Percentiles rank a stretch among this genome's conserved stretches.
Conservation (phyloP, 2,888 invertebrate genomes). For the Brachypterus glaber region DNA sequence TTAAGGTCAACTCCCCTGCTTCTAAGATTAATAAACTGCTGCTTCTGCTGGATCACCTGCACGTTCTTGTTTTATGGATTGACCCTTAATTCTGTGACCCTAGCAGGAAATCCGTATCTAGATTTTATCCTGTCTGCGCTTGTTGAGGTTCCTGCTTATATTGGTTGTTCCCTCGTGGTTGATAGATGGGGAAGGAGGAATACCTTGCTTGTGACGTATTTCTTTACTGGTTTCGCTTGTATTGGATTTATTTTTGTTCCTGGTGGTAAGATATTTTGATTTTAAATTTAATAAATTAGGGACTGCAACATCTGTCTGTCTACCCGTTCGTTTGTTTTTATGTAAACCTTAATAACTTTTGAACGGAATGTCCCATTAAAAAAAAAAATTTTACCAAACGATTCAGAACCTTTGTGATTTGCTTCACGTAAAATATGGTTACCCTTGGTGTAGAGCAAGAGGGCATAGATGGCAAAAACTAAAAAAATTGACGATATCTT, state of each 20-base stretch:
- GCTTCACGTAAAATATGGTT: too few species aligned
- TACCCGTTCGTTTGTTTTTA: too few species aligned
- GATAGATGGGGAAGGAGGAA: constrained; percentile 55
- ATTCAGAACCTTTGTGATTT: constrained; percentile 9
- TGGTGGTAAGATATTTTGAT: constrained; percentile 35
- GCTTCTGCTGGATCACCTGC: constrained; percentile 72
- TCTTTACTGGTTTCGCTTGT: constrained; percentile 53
- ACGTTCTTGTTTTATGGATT: constrained; percentile 74
- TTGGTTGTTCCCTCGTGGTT: constrained; percentile 52
- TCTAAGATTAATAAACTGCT: constrained; percentile 51
- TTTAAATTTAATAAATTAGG: constrained; percentile 37
- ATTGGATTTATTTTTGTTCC: constrained; percentile 51
- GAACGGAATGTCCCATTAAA: neutral
- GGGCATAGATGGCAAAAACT: too few species aligned
- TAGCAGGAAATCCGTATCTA: constrained; percentile 67
- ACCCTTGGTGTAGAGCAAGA: too few species aligned
- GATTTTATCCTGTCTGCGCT: constrained; percentile 62
- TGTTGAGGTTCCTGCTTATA: constrained; percentile 66
- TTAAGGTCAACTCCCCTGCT: constrained; percentile 46
- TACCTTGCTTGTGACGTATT: constrained; percentile 52
- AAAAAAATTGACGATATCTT: too few species aligned
- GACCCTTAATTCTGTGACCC: constrained; percentile 64
- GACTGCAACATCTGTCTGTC: constrained; percentile 44
- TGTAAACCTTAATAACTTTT: too few species aligned
- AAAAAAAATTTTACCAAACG: constrained; percentile 1